Evolutionary conservation across 2,797 vertebrate genomes (phyloP), one percentile per base, ranked within the genome.

Genomic region (Acridotheres tristis): DNA sequence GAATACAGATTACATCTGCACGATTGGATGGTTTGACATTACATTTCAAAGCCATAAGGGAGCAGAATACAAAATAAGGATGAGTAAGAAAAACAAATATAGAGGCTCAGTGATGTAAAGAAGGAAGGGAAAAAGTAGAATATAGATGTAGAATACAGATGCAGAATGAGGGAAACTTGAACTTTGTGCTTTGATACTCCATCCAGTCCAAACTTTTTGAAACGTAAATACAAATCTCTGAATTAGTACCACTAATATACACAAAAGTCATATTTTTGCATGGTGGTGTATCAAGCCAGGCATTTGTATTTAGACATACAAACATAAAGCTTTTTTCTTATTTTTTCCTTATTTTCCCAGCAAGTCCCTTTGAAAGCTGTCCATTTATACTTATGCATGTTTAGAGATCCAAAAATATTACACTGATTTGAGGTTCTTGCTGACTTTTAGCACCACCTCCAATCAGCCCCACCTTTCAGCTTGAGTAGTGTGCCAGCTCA

Each of bases 391-490:
- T 9, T 34, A 36, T 20, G 13, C 4, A 3, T 50, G 45, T 68
- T 86, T 84, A 85, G 66, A 66, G 91, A 86, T 73, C 48, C 38
- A 16, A 19, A 75, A 54, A 13, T 34, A 36, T 67, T 38, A 40
- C 29, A 4, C 16, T 4, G 43, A 51, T 66, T 30, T 76, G 59
- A 45, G 26, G 20, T 78, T 73, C 55, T 86, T 84, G 82, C 63
- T 86, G 85, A 81, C 36, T 88, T 93, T 90, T 89, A 79, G 73
- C 85, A 83, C 75, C 61, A 68, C 50, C 84, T 82, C 61, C 34
- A 50, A 7, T 19, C 67, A 83, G 87, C 89, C 87, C 51, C 76
- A 84, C 91, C 91, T 91, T 86, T 78, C 82, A 93, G 89, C 92
- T 63, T 55, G 62, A 36, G 48, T 91, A 45, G 32, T 92, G 76